A percentile compares a stretch with the other conserved stretches of the same genome.
These are phyloP conservation scores for Apamea anceps DNA, from an alignment of 2,888 invertebrate species.

Conservation along the genomic window DNA sequence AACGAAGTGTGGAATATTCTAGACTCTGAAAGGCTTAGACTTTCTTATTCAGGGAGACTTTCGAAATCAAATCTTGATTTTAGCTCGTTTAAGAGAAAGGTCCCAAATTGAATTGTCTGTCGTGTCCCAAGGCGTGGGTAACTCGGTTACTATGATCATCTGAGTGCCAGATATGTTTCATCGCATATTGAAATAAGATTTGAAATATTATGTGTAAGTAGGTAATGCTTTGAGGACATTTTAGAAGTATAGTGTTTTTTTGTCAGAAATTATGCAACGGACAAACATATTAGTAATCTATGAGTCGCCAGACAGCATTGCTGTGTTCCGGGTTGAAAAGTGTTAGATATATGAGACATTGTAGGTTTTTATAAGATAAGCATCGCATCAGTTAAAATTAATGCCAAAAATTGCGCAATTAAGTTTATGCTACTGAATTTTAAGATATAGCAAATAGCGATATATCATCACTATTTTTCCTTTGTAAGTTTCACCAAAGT, in stretches of 20 bases:
- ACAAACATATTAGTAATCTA: background rate
- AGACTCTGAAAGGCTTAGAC: conserved; percentile 17
- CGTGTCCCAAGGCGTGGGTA: conserved; percentile 22
- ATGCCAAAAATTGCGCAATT: background rate
- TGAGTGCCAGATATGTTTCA: conserved; percentile 36
- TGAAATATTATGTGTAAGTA: background rate
- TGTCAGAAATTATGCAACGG: background rate
- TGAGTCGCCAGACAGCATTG: no score
- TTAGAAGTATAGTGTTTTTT: background rate
- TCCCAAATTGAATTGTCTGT: conserved; percentile 66
- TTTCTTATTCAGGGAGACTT: conserved; percentile 44
- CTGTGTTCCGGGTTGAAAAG: background rate
- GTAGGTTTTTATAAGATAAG: background rate
- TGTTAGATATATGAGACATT: background rate
- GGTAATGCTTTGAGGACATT: background rate
- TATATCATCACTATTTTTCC: background rate
- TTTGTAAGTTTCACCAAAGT: conserved; percentile 8
- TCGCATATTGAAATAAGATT: conserved; percentile 38
- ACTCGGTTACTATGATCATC: conserved; percentile 47
- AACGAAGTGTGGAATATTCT: conserved; percentile 34
- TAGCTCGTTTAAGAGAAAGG: conserved; percentile 67
- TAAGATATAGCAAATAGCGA: background rate
- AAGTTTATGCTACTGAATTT: background rate
- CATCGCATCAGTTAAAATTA: background rate
- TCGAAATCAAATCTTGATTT: conserved; percentile 71